Base-by-base conservation (phyloP, 1,140 invertebrate genomes). In the Drosophila lini region DNA sequence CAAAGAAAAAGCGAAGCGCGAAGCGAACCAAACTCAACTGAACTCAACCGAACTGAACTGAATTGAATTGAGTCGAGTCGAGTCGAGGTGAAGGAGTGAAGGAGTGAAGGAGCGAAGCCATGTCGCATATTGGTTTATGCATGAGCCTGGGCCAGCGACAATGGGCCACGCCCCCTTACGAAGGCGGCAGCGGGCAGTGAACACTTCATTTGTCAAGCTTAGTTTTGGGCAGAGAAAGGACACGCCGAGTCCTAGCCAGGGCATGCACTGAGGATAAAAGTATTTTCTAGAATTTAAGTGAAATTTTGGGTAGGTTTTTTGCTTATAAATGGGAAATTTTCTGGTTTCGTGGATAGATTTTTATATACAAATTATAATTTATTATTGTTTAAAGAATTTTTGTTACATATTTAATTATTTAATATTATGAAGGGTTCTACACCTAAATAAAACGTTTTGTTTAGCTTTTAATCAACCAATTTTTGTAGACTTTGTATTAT, bases 61-160 rank as follows among this genome's bases (percentile, higher is more conserved):
- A 53, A 53, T 15, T 38, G 50, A 53, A 34, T 34, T n/a, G 48
- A 19, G 25, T 50, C 2, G 48, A 50, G 50, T 22, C 19, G 41
- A 42, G 41, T 6, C 3, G 52, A 53, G 13, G 32, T 22, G 32
- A 36, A 22, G 50, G 9, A 31, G 32, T 22, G 32, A 36, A 22
- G 50, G 9, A 31, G 64, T 10, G 31, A 15, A 25, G 25, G 28
- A 65, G 47, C 48, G 61, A 41, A 75, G 60, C 52, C 36, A 55
- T 76, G 71, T 76, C 79, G 68, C 70, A 65, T 88, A 86, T 86
- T 86, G 83, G 83, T 86, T 86, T 86, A 86, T 86, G 83, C 83
- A 86, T 86, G 83, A 82, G 80, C 63, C 80, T 53, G 63, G 52
- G 53, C 34, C 69, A 53, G 60, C 60, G 67, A 63, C 69, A 68